Base-by-base conservation (phyloP, 2,797 vertebrate species). In the Callimico goeldii region DNA sequence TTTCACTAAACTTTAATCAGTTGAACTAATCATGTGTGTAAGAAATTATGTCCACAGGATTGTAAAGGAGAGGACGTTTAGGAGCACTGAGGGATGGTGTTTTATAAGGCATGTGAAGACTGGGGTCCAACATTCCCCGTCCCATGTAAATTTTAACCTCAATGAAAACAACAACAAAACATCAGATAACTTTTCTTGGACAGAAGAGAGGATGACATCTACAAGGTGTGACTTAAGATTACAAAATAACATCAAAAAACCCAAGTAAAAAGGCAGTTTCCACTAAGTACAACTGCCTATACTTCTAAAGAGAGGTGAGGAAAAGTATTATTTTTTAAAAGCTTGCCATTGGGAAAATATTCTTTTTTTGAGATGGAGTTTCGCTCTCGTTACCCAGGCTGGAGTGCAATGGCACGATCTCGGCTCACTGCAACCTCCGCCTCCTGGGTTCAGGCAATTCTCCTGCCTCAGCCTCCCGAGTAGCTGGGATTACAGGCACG, bases 261-360 rank as follows among this genome's bases (percentile, higher is more conserved):
- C 14, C 41, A 88, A 87, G 20, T 67, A 89, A 83, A 7, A 83
- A 72, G 28, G 41, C 64, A 88, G 52, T 22, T 91, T 87, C 73
- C 43, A 70, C 58, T 79, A 88, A 95, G 43, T 57, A 48, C 8
- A 83, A 28, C 30, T 76, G 43, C 26, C 52, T 5, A 50, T 26
- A 90, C 48, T 84, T 90, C 36, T 72, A 90, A 90, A 57, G 43
- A 67, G 36, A 70, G 5, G 28, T 17, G 8, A n/a, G n/a, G n/a
- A n/a, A n/a, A 79, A 95, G 41, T 36, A 80, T 43, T 41, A 75
- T 72, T 48, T 96, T 97, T 85, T 76, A 80, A 90, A 88, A 92
- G 48, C 6, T 72, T 95, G 90, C 10, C 36, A 83, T 7, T 83
- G 46, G 50, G 46, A 89, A n/a, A 94, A 52, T 57, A 22, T 83